These are phyloP conservation scores for Chunga burmeisteri DNA, from an alignment of 2,113 vertebrate genomes.

Conservation along the genomic window DNA sequence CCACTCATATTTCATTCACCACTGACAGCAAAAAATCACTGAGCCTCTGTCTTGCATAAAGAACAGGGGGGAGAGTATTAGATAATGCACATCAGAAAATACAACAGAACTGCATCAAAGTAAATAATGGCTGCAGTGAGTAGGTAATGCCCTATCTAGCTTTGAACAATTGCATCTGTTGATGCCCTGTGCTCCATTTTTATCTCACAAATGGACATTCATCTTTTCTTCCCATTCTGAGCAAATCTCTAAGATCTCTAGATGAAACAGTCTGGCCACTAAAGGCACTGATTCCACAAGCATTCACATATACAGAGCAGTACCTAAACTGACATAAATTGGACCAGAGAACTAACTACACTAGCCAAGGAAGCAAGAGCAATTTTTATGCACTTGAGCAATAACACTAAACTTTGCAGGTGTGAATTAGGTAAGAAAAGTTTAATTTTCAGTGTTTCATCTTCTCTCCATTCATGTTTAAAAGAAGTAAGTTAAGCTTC, in stretches of 20 bases:
- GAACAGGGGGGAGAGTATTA: not conserved
- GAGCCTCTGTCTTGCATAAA: constrained; percentile 21
- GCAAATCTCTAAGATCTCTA: not conserved
- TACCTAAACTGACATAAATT: not conserved
- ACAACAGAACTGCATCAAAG: not conserved
- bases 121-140: not conserved
- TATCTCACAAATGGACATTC: not conserved
- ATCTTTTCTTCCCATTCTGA: not conserved
- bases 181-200: not conserved
- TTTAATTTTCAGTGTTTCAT: not conserved
- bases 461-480: not conserved
- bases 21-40: not conserved
- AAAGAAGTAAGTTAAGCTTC: not conserved
- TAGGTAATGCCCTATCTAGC: not conserved
- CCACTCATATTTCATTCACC: not conserved
- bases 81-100: not conserved
- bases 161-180: not conserved
- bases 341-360: not conserved
- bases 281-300: not conserved
- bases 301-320: not conserved
- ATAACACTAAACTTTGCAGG: not conserved
- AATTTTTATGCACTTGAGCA: not conserved
- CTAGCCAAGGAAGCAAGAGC: not conserved
- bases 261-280: not conserved
- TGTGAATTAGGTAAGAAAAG: not conserved